Base-by-base conservation (phyloP, 2,113 vertebrate species). In the Rhegmatorhina hoffmannsi region DNA sequence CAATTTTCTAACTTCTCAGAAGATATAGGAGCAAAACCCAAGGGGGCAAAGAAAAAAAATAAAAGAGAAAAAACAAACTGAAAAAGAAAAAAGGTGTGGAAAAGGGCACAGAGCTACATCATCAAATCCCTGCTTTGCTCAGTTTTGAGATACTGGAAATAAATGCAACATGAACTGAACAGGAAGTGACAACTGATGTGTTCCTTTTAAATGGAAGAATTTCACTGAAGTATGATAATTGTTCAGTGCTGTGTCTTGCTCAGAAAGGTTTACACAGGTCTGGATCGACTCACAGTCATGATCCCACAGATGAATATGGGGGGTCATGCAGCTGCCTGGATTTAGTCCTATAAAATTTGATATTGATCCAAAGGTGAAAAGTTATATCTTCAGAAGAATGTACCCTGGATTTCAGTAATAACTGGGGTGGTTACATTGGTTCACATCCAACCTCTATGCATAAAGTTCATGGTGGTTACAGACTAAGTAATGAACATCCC, bases 331-430 rank as follows among this genome's bases (percentile, higher is more conserved):
- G 24, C 44, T 87, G 82, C 26, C 64, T 70, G 31, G 23, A 63
- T 53, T 82, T 84, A 72, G 44, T 91, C 40, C 58, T 64, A 13
- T 3, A 72, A 60, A 91, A 63, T 36, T 58, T 3, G 0, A 15
- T 87, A 84, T 85, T 79, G 67, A 87, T 78, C 43, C n/a, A 50
- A 76, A 89, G 15, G 66, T 69, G 62, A 85, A 87, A 92, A 83
- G 20, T 70, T 76, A 80, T 85, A 20, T 28, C 50, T 90, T 74
- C 46, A 84, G 44, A 81, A 89, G 55, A 86, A 92, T 19, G 17
- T 46, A 55, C 36, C 5, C 28, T 68, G 10, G 9, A 64, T 83
- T 89, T 91, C 84, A 76, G 70, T 77, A 80, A 69, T 91, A 82
- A 84, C 67, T 53, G 34, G 7, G n/a, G 26, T 69, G 78, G 85